These are phyloP conservation scores for Papilio dardanus DNA, from an alignment of 1,140 invertebrate genomes.

Conservation along the genomic window DNA sequence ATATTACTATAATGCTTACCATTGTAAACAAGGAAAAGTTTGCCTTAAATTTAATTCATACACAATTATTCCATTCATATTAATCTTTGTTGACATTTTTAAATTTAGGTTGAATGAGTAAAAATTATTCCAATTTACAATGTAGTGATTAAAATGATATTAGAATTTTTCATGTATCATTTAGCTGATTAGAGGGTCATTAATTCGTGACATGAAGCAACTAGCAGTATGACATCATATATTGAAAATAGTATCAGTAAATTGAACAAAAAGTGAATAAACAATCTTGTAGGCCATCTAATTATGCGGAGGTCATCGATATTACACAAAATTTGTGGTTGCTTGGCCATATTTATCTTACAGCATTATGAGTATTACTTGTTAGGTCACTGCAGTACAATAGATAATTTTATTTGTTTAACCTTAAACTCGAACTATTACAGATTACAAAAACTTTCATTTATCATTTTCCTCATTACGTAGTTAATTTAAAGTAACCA, in stretches of 20 bases:
- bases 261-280: conserved; percentile 18
- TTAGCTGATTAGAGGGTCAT: conserved; percentile 24
- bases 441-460: neutral
- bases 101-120: conserved; percentile 31
- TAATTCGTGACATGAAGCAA: conserved; percentile 43
- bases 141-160: conserved; percentile 7
- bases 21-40: neutral
- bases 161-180: conserved; percentile 7
- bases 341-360: conserved; percentile 11
- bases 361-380: neutral
- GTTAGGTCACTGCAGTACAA: neutral
- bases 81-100: conserved; percentile 32
- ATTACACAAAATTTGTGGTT: neutral
- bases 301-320: conserved; percentile 10
- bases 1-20: neutral
- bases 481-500: neutral
- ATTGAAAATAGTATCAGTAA: conserved; percentile 58
- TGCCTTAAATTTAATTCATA: conserved; percentile 8
- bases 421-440: neutral
- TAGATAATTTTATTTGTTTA: neutral
- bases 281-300: neutral
- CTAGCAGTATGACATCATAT: conserved; percentile 58
- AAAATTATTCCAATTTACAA: conserved; percentile 36
- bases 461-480: neutral
- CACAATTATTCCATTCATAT: neutral